A percentile compares a stretch with the other conserved stretches of the same genome.
Conservation (phyloP, 2,113 vertebrate species). For the Peromyscus californicus region DNA sequence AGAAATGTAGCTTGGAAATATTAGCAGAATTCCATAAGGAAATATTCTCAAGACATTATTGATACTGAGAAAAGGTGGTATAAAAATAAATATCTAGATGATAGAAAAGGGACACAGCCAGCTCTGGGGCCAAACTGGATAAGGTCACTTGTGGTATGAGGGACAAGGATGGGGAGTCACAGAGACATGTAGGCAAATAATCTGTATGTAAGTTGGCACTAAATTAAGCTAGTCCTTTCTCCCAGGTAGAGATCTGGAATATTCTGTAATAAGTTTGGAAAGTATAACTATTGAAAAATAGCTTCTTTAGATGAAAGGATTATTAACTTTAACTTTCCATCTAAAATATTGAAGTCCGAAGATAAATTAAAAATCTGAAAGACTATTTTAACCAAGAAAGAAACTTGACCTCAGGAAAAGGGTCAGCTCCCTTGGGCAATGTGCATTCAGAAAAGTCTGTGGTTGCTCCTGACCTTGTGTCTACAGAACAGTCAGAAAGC, state of each 20-base stretch:
- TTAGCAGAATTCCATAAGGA: neutral
- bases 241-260: neutral
- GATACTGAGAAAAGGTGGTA: neutral
- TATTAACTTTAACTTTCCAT: neutral
- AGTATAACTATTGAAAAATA: neutral
- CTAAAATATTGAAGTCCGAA: neutral
- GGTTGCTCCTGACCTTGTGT: fast-evolving
- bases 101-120: neutral
- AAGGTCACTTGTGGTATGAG: neutral
- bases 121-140: neutral
- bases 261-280: neutral
- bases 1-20: neutral
- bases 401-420: neutral
- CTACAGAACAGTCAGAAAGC: neutral
- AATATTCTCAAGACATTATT: neutral
- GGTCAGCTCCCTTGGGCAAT: neutral
- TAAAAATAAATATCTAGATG: neutral
- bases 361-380: neutral
- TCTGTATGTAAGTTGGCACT: neutral
- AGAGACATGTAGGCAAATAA: neutral
- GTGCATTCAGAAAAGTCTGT: neutral
- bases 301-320: neutral
- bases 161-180: neutral
- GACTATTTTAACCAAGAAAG: neutral
- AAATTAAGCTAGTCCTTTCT: neutral